Evolutionary conservation across 2,888 invertebrate species (phyloP).

Genomic region (Agrilus cyanescens): DNA sequence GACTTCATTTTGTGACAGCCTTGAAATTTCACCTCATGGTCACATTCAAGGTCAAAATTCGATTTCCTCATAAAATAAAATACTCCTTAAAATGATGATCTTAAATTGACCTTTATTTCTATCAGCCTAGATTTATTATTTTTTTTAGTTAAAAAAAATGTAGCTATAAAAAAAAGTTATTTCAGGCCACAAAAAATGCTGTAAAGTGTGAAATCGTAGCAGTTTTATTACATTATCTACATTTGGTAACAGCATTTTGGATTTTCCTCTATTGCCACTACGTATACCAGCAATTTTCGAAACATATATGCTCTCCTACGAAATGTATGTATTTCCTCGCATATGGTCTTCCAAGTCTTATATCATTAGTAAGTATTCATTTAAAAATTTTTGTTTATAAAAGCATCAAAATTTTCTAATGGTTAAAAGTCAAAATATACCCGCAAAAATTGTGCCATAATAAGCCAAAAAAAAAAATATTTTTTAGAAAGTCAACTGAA

Average conservation of each 20-base stretch:
- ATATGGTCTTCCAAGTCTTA: conserved; percentile 49
- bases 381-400: conserved; percentile 7
- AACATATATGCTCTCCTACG: conserved; percentile 37
- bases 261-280: conserved; percentile 54
- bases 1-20: too few species aligned
- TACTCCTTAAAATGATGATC: too few species aligned
- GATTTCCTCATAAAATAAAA: too few species aligned
- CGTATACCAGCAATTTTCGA: conserved; percentile 44
- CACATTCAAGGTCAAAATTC: too few species aligned
- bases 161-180: conserved; percentile 10
- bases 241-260: conserved; percentile 58
- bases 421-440: too few species aligned
- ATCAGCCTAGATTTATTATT: conserved; percentile 2
- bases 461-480: too few species aligned
- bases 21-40: too few species aligned
- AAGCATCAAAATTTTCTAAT: too few species aligned
- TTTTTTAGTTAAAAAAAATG: not conserved
- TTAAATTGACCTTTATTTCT: too few species aligned
- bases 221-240: conserved; percentile 55
- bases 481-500: conserved; percentile 12
- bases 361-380: conserved; percentile 48
- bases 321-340: conserved; percentile 48
- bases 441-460: too few species aligned
- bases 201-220: conserved; percentile 56
- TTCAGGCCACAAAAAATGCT: conserved; percentile 49